Evolutionary conservation across 2,113 vertebrate genomes (phyloP).

Genomic region (Melanerpes formicivorus): DNA sequence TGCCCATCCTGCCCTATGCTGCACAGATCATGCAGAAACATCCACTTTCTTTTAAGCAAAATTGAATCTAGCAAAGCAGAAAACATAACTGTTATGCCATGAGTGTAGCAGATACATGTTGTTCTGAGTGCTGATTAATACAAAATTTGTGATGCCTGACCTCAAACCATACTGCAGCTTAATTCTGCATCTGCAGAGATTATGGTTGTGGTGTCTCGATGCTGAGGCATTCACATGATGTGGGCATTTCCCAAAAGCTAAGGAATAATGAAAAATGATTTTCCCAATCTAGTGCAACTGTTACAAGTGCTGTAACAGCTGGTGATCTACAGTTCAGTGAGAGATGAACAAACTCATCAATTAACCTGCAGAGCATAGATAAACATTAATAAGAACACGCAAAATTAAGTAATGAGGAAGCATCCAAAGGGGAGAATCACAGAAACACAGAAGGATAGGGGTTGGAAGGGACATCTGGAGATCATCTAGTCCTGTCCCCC

Average conservation of each 20-base stretch:
- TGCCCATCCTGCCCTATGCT: rapidly evolving
- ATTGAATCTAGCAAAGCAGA: neutral
- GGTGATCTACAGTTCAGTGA: neutral
- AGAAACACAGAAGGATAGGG: too few relatives aligned
- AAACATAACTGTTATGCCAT: rapidly evolving
- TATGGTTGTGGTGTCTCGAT: neutral
- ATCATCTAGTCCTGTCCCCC: too few relatives aligned
- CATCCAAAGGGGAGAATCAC: neutral
- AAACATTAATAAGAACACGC: neutral
- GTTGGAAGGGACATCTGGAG: too few relatives aligned
- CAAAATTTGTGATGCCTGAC: neutral
- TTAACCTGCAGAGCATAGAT: neutral
- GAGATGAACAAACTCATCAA: neutral
- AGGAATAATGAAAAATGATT: neutral
- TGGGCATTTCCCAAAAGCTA: neutral
- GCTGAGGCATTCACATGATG: rapidly evolving
- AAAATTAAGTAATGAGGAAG: neutral
- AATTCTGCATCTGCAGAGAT: neutral
- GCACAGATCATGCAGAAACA: neutral
- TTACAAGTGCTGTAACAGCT: neutral
- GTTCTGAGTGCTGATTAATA: neutral
- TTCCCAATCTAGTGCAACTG: neutral
- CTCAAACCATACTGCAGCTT: neutral
- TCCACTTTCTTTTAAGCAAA: neutral
- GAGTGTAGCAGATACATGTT: neutral